Evolutionary conservation across 1,140 invertebrate species (phyloP), one percentile per base, ranked within the genome.

Genomic region (Dendroctonus ponderosae): DNA sequence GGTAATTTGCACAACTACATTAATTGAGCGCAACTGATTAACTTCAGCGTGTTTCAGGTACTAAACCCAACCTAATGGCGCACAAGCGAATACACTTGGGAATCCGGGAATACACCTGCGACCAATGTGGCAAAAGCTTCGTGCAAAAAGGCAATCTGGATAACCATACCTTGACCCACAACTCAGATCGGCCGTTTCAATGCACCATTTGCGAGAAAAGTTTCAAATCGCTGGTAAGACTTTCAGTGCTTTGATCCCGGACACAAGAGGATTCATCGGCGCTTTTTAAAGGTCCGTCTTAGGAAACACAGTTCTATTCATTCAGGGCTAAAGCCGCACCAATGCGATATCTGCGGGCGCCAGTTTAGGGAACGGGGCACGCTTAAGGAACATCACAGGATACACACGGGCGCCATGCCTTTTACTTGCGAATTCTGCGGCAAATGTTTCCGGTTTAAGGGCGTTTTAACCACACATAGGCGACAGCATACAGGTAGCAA

Each of bases 391-490:
- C 85, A 86, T 72, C 80, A 83, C 62, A 78, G 85, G 64, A 87
- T 90, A 43, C 94, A 96, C 74, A 96, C 93, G 2, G 92, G 92
- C 11, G 90, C 90, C 46, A 91, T 93, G 83, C 93, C 93, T 0
- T 88, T 87, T 69, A 83, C 85, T 12, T 90, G 89, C 70, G 85
- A 87, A 74, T 88, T 85, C 74, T 90, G 89, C 72, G 86, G 84
- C 15, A 89, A 90, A 77, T 79, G 82, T 58, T 91, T 90, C 69
- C 79, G 87, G 41, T 89, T 90, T 69, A 89, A 87, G 74, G 85
- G 85, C 11, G 85, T 88, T 59, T 75, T 89, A 53, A 87, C 85
- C 75, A 85, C 84, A 14, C 88, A 90, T 76, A 76, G 86, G 50
- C 76, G 87, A 39, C 86, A 87, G 58, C 86, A 87, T 69, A 87